Evolutionary conservation across 2,797 vertebrate genomes (phyloP).

Genomic region (Enteromius thamalakanensis): DNA sequence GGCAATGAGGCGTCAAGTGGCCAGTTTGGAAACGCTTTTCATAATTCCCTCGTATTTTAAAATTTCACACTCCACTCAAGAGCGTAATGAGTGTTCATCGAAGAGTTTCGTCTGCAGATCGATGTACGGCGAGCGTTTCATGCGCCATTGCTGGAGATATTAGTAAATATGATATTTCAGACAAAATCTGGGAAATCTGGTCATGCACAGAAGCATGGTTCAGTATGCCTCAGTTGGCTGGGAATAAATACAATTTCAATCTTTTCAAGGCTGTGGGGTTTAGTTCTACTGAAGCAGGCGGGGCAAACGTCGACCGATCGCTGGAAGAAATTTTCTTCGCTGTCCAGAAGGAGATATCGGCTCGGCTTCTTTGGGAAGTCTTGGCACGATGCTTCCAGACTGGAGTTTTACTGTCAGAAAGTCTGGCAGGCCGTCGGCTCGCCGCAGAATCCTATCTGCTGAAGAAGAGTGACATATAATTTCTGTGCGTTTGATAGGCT

Average conservation of each 20-base stretch:
- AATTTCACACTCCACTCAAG: constrained; percentile 48
- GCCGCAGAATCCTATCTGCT: constrained; percentile 43
- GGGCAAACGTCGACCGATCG: not conserved
- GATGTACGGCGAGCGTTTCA: constrained; percentile 20
- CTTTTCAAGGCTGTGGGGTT: constrained; percentile 18
- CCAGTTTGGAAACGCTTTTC: constrained; percentile 54
- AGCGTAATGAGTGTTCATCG: constrained; percentile 47
- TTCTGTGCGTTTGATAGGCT: constrained; percentile 71
- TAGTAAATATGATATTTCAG: constrained; percentile 41
- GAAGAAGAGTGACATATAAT: constrained; percentile 59
- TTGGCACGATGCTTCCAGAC: constrained; percentile 37
- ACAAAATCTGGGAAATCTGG: not conserved
- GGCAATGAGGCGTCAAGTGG: constrained; percentile 8
- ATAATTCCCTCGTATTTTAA: constrained; percentile 54
- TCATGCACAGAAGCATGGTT: constrained; percentile 1
- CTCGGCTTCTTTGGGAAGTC: constrained; percentile 2
- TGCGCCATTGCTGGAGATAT: not conserved
- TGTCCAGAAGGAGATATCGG: constrained; percentile 31
- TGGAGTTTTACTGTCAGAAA: constrained; percentile 39
- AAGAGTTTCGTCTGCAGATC: constrained; percentile 47
- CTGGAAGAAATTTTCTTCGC: constrained; percentile 7
- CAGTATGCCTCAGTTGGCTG: constrained; percentile 30
- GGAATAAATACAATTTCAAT: constrained; percentile 18
- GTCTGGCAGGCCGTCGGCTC: not conserved
- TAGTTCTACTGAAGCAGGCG: not conserved